Evolutionary conservation across 2,113 vertebrate species (phyloP), one percentile per base, ranked within the genome.

Genomic region (Bostrychus sinensis): DNA sequence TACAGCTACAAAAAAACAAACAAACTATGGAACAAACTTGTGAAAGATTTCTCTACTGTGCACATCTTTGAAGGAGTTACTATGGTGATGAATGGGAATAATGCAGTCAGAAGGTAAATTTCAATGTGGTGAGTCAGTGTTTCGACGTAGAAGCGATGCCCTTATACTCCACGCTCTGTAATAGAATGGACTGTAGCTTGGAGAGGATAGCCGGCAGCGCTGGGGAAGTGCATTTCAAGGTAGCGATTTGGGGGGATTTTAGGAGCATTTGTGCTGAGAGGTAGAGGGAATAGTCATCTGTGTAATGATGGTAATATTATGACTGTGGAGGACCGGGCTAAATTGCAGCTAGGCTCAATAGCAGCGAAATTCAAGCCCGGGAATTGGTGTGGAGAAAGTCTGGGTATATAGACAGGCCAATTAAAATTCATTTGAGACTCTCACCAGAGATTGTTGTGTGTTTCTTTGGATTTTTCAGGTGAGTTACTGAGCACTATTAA

Each of bases 161-260:
- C 72, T 70, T 58, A 72, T 74, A 69, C 59, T 55, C 61, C 39
- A 45, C 34, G 67, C 48, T 74, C 54, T 67, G 67, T 80, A 70
- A 76, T 72, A 58, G 68, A 86, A 80, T 79, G 73, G 71, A 82
- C 77, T 62, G 76, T 64, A 36, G 66, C 80, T 70, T 1, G n/a
- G 55, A 77, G 77, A 28, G 1, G 20, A 37, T 19, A 6, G 75
- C 65, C 71, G 4, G 2, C 22, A 74, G 76, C 36, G 1, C 56
- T 20, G 65, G 56, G 68, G 61, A 81, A 82, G 67, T 63, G 57
- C 50, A 77, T 75, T 86, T 83, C 70, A 72, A 81, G 68, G 64
- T 62, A 58, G 66, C 69, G 73, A 81, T 72, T 81, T 77, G 48
- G 57, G 78, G 67, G 82, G 65, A 77, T 78, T 79, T 82, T 53